Conservation (phyloP, 2,113 vertebrate genomes). For the Muntiacus muntjak region DNA sequence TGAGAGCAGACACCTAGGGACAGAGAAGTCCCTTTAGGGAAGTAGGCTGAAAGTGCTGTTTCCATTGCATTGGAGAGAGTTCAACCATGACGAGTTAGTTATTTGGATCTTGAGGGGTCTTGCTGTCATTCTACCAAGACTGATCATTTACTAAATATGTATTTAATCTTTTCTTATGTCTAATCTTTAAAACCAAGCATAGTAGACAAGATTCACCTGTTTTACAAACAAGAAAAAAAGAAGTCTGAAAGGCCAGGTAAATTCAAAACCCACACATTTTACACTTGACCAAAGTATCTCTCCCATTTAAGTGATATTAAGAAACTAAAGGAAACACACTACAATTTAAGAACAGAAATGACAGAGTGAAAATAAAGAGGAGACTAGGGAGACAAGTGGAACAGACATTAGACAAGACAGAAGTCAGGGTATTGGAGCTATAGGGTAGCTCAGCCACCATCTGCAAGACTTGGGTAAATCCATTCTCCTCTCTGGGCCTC, state of each 20-base stretch:
- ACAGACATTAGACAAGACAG: not conserved
- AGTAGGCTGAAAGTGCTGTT: not conserved
- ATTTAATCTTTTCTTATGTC: not conserved
- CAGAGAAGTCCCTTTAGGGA: not conserved
- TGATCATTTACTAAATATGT: not conserved
- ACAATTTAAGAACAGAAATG: not conserved
- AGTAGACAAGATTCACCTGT: not conserved
- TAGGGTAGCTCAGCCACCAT: not conserved
- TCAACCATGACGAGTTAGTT: not conserved
- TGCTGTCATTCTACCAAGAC: not conserved
- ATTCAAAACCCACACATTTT: not conserved
- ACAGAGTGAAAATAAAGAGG: not conserved
- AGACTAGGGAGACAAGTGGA: not conserved
- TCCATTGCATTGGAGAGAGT: not conserved
- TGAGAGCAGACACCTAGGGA: not conserved
- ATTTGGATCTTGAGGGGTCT: not conserved
- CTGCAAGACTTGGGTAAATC: not conserved
- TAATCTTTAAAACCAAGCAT: not conserved
- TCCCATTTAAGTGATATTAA: not conserved
- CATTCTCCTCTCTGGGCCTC: not conserved
- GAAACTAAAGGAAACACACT: not conserved
- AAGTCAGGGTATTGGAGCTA: not conserved
- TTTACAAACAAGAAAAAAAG: not conserved
- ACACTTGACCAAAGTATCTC: not conserved
- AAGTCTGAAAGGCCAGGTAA: not conserved